Base-by-base conservation (phyloP, 2,797 vertebrate species). In the Malacoctenus gilli region DNA sequence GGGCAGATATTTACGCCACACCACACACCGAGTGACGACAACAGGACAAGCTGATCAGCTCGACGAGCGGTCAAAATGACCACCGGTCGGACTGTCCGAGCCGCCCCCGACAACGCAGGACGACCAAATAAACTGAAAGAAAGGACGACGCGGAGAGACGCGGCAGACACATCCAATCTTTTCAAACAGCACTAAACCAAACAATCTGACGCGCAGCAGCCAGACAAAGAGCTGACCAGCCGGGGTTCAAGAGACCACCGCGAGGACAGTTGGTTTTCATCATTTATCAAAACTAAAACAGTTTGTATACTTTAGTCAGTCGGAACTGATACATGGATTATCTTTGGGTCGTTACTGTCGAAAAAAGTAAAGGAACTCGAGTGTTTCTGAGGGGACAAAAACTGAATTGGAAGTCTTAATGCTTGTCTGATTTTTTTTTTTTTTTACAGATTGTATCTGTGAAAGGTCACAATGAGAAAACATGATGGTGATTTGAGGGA, bases 211-310 rank as follows among this genome's bases (percentile, higher is more conserved):
- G 19, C 19, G 52, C 50, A 52, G 51, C 1, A 16, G 57, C 25
- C 66, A 32, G 53, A 32, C 16, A 1, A 38, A 22, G 51, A 57
- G 20, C 38, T 1, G 13, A 39, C 40, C 75, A 52, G 41, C 34
- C 15, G 71, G 65, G 63, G 49, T 42, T 64, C 68, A 82, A 77
- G 69, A 69, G 64, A 82, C 69, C 77, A 68, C 69, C 79, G 75
- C 56, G 18, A 28, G 19, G 54, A 65, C 61, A 48, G 41, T 30
- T 53, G 50, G 39, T 79, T 86, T 77, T 84, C 79, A 77, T 88
- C 86, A 82, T 83, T 85, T 80, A 85, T 80, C 75, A 82, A 75
- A 60, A 32, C 55, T 37, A 68, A 70, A 38, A 61, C 47, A 39
- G 9, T 20, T 20, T 40, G 0, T 42, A 43, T 15, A 28, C 19